phyloP scores from a whole-genome alignment of 2,113 vertebrate species.

The Platysteira castanea region DNA sequence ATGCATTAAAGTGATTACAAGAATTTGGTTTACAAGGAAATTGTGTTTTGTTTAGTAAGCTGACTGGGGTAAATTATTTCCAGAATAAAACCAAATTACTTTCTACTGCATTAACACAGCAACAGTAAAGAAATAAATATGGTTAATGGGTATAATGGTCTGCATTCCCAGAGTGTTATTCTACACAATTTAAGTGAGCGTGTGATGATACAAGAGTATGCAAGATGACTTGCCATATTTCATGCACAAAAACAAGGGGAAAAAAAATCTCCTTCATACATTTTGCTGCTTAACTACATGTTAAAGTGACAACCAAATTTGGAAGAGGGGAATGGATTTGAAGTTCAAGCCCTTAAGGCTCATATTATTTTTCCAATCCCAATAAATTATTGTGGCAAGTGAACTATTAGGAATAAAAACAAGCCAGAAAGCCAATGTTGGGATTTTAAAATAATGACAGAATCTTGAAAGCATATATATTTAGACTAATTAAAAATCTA shows the following conservation, averaged over 20 bases:
- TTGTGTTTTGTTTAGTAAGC: neutral
- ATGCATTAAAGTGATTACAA: slow-evolving; percentile 13
- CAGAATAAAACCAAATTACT: neutral
- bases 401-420: neutral
- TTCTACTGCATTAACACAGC: neutral
- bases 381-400: neutral
- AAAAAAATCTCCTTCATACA: neutral
- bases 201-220: neutral
- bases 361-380: neutral
- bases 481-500: neutral
- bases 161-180: neutral
- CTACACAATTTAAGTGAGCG: neutral
- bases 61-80: neutral
- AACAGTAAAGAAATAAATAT: neutral
- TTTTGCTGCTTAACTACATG: neutral
- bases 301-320: neutral
- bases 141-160: neutral
- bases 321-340: neutral
- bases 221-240: neutral
- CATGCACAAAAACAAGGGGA: neutral
- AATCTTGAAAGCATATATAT: neutral
- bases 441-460: neutral
- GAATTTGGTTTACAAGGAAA: neutral
- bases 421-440: neutral
- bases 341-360: neutral